Percentiles rank a stretch among this genome's conserved stretches.
Conservation (phyloP, 2,888 invertebrate species). For the Acanthosepion lycidas region DNA sequence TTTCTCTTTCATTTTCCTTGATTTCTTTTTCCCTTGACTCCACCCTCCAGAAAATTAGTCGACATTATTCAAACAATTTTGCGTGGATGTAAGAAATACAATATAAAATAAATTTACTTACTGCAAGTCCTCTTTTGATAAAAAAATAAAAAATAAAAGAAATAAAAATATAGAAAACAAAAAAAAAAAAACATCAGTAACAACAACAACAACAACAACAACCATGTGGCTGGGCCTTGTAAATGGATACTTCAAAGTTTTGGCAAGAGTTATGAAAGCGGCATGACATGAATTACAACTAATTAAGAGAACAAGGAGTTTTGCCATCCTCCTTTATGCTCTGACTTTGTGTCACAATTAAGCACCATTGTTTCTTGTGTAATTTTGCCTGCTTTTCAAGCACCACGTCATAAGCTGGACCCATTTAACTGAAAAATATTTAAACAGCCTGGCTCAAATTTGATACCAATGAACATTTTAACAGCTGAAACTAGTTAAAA, state of each 20-base stretch:
- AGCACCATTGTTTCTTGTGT: slow-evolving; percentile 33
- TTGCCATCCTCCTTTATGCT: not conserved
- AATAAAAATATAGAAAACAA: not conserved
- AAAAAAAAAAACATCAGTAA: not conserved
- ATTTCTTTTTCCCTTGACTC: not conserved
- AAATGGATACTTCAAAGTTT: slow-evolving; percentile 33
- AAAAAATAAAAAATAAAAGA: not conserved
- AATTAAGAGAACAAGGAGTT: slow-evolving; percentile 33
- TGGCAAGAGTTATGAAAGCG: not conserved
- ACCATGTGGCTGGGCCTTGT: not conserved
- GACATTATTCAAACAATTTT: slow-evolving; percentile 33
- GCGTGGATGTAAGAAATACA: slow-evolving; percentile 33
- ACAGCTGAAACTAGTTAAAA: not conserved
- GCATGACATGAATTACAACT: not conserved
- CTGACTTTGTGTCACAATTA: slow-evolving; percentile 6
- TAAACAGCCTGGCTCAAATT: not conserved
- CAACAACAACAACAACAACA: not conserved
- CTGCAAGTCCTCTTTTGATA: slow-evolving; percentile 33
- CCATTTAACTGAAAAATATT: slow-evolving; percentile 20
- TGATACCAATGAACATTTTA: not conserved
- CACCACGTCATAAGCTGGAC: not conserved
- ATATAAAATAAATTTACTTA: slow-evolving; percentile 25
- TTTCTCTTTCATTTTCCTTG: not conserved
- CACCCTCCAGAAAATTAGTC: slow-evolving; percentile 33
- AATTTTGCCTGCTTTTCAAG: not conserved